These are phyloP conservation scores for Agelaius phoeniceus DNA, from an alignment of 2,113 vertebrate genomes.

Conservation along the genomic window DNA sequence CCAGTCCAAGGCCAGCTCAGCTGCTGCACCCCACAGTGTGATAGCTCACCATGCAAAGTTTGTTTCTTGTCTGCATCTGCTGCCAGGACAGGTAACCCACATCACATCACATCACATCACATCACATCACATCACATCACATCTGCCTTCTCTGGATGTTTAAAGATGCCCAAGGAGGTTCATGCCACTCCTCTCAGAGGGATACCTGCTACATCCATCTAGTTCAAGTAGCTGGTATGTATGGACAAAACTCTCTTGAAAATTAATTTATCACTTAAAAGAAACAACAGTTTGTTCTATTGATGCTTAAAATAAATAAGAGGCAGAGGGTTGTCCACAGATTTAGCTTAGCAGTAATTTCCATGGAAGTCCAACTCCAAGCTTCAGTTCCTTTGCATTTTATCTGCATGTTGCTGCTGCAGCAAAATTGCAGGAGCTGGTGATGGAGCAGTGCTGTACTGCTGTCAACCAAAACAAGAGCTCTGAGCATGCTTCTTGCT, in stretches of 20 bases:
- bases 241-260: background rate
- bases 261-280: background rate
- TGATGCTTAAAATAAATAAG: background rate
- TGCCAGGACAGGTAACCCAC: background rate
- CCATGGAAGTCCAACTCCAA: background rate
- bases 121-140: fast-evolving
- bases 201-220: background rate
- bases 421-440: background rate
- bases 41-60: background rate
- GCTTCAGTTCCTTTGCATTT: background rate
- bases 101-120: fast-evolving
- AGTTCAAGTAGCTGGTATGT: background rate
- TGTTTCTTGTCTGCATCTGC: background rate
- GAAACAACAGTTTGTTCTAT: background rate
- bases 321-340: background rate
- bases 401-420: background rate
- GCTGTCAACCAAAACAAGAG: background rate
- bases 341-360: background rate
- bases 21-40: background rate
- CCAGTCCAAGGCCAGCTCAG: background rate
- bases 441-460: background rate
- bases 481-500: background rate
- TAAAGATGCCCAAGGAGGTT: background rate
- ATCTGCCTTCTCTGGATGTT: background rate
- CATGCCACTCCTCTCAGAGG: background rate